Evolutionary conservation across 2,888 invertebrate species (phyloP).

Genomic region (Metalampra italica): DNA sequence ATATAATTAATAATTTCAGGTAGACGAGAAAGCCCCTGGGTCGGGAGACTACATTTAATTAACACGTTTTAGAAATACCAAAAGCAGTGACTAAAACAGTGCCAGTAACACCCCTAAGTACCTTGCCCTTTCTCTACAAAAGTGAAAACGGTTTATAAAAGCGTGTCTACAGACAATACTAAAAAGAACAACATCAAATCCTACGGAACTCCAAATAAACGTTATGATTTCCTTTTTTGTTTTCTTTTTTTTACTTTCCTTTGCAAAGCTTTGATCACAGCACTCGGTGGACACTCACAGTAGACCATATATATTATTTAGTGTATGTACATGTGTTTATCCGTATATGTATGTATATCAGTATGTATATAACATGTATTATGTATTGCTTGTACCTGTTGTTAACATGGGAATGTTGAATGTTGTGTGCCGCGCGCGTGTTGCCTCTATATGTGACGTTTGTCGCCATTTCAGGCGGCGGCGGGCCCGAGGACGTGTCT

Average conservation of each 20-base stretch:
- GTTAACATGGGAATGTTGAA: slow-evolving; percentile 63
- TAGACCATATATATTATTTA: slow-evolving; percentile 39
- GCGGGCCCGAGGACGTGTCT: slow-evolving; percentile 80
- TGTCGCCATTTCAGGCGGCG: slow-evolving; percentile 53
- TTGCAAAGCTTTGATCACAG: slow-evolving; percentile 75
- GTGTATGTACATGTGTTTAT: slow-evolving; percentile 36
- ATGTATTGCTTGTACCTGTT: slow-evolving; percentile 61
- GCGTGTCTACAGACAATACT: slow-evolving; percentile 12
- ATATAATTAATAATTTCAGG: slow-evolving; percentile 78
- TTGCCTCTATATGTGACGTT: slow-evolving; percentile 27
- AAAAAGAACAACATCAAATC: slow-evolving; percentile 7
- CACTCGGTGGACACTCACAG: slow-evolving; percentile 76
- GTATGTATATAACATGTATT: slow-evolving; percentile 53
- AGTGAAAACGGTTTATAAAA: neutral
- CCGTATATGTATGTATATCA: slow-evolving; percentile 28
- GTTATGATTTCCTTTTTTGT: slow-evolving; percentile 59
- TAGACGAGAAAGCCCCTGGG: slow-evolving; percentile 73
- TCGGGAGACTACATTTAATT: slow-evolving; percentile 73
- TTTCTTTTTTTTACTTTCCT: slow-evolving; percentile 65
- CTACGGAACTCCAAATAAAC: slow-evolving; percentile 51
- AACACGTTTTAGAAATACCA: slow-evolving; percentile 53
- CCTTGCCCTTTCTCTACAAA: neutral
- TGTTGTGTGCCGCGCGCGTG: slow-evolving; percentile 26
- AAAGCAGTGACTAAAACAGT: slow-evolving; percentile 57
- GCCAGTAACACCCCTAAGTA: slow-evolving; percentile 26